phyloP scores from a whole-genome alignment of 2,888 invertebrate species.

The Patella pellucida region DNA sequence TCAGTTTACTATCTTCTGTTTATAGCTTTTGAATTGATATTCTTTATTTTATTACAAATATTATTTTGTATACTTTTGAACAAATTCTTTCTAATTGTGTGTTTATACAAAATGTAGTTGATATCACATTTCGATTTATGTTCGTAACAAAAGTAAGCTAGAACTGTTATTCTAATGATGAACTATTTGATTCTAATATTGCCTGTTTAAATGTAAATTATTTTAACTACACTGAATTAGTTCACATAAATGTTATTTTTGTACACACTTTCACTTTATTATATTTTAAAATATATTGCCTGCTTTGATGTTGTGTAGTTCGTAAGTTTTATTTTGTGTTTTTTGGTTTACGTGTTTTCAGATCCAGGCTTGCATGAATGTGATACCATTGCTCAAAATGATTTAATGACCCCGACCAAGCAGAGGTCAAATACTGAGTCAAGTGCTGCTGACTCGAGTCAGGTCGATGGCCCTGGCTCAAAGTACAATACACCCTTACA shows the following conservation, averaged over 20 bases:
- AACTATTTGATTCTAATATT: no score
- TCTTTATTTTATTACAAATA: no score
- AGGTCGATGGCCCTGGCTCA: slow-evolving; percentile 25
- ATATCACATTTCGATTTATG: no score
- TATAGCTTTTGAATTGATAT: no score
- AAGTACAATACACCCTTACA: slow-evolving; percentile 52
- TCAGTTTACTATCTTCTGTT: no score
- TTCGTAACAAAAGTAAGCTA: no score
- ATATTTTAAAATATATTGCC: neutral
- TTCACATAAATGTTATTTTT: neutral
- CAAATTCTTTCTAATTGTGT: slow-evolving; percentile 63
- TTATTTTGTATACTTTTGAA: slow-evolving; percentile 35
- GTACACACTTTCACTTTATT: neutral
- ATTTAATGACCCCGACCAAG: slow-evolving; percentile 31
- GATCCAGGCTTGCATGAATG: slow-evolving; percentile 41
- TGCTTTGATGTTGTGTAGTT: slow-evolving; percentile 21
- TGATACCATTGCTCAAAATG: slow-evolving; percentile 21
- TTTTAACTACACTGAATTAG: neutral
- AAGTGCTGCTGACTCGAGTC: slow-evolving; percentile 21
- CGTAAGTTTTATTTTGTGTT: slow-evolving; percentile 26
- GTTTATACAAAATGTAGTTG: neutral
- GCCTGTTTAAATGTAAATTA: neutral
- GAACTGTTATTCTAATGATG: no score
- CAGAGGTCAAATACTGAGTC: slow-evolving; percentile 41
- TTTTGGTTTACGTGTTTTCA: slow-evolving; percentile 38